Percentiles rank a stretch among this genome's conserved stretches.
Evolutionary conservation across 92 coral and sea anemone genomes (phyloP).

Genomic region (Palythoa grandiflora): DNA sequence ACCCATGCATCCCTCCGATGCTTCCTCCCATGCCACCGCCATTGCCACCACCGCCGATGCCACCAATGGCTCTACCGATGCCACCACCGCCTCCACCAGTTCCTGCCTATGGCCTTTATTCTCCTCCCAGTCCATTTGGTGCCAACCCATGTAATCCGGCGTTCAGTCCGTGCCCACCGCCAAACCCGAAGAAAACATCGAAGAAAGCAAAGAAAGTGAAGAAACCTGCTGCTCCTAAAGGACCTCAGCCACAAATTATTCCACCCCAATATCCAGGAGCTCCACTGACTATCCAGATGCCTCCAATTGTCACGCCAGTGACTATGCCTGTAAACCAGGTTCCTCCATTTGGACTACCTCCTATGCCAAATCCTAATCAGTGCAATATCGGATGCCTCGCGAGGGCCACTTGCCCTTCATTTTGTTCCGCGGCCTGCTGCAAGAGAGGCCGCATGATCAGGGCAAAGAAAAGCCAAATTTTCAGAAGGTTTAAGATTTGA

Average conservation of each 20-base stretch:
- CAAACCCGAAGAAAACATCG: slow-evolving; percentile 48
- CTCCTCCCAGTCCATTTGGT: slow-evolving; percentile 27
- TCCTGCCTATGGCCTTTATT: slow-evolving; percentile 19
- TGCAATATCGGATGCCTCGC: slow-evolving; percentile 23
- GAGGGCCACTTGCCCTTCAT: slow-evolving; percentile 64
- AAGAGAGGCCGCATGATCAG: slow-evolving; percentile 44
- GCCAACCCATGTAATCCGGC: slow-evolving; percentile 46
- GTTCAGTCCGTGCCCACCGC: slow-evolving; percentile 38
- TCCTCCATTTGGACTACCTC: slow-evolving; percentile 59
- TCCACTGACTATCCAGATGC: slow-evolving; percentile 51
- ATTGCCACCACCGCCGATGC: slow-evolving; percentile 20
- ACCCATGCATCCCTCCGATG: slow-evolving; percentile 66
- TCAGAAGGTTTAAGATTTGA: slow-evolving; percentile 23
- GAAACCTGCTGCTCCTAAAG: slow-evolving; percentile 43
- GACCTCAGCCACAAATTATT: slow-evolving; percentile 51
- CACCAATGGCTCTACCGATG: background rate
- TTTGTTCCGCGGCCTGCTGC: slow-evolving; percentile 76
- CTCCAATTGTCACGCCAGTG: slow-evolving; percentile 46
- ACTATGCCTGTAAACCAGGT: slow-evolving; percentile 44
- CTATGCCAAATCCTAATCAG: slow-evolving; percentile 9
- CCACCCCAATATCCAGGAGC: slow-evolving; percentile 62
- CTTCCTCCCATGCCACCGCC: slow-evolving; percentile 26
- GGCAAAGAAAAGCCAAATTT: slow-evolving; percentile 47
- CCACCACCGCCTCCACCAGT: slow-evolving; percentile 26
- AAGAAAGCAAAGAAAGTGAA: slow-evolving; percentile 36